A percentile compares a stretch with the other conserved stretches of the same genome.
Evolutionary conservation across 2,113 vertebrate species (phyloP).

Genomic region (Hippocampus zosterae): DNA sequence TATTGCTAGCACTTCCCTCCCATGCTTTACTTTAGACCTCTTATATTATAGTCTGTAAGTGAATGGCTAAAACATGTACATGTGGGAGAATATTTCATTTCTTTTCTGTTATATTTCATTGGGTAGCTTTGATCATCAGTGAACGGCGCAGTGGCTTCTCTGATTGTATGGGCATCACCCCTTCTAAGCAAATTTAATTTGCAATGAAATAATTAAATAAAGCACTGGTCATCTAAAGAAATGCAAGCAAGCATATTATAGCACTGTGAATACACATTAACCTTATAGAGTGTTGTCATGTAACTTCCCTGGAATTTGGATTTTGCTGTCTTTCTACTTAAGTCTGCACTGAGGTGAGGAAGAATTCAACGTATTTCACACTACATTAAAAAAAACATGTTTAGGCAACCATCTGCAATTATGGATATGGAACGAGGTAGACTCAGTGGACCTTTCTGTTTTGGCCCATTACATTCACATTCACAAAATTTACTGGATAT

Average conservation of each 20-base stretch:
- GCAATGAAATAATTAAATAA: background rate
- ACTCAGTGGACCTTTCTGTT: background rate
- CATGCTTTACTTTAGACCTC: slow-evolving; percentile 31
- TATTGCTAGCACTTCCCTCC: slow-evolving; percentile 20
- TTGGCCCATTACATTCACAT: background rate
- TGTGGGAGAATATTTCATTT: slow-evolving; percentile 2
- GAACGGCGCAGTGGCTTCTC: background rate
- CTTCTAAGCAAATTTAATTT: slow-evolving; percentile 13
- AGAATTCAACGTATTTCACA: slow-evolving; percentile 31
- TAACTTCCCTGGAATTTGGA: slow-evolving; percentile 40
- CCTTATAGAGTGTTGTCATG: slow-evolving; percentile 44
- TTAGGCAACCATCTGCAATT: background rate
- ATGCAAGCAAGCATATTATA: slow-evolving; percentile 25
- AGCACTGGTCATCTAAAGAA: slow-evolving; percentile 11
- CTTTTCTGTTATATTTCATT: slow-evolving; percentile 14
- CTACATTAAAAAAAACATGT: slow-evolving; percentile 1
- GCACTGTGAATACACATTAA: slow-evolving; percentile 41
- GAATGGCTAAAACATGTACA: slow-evolving; percentile 17
- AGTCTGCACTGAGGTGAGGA: slow-evolving; percentile 43
- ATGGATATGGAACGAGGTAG: background rate
- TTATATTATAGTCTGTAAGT: slow-evolving; percentile 41
- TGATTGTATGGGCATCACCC: slow-evolving; percentile 6
- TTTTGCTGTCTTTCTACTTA: slow-evolving; percentile 37
- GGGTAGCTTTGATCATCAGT: background rate
- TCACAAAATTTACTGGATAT: background rate